Base-by-base conservation (phyloP, 1,140 invertebrate species). In the Oreohelix idahoensis region DNA sequence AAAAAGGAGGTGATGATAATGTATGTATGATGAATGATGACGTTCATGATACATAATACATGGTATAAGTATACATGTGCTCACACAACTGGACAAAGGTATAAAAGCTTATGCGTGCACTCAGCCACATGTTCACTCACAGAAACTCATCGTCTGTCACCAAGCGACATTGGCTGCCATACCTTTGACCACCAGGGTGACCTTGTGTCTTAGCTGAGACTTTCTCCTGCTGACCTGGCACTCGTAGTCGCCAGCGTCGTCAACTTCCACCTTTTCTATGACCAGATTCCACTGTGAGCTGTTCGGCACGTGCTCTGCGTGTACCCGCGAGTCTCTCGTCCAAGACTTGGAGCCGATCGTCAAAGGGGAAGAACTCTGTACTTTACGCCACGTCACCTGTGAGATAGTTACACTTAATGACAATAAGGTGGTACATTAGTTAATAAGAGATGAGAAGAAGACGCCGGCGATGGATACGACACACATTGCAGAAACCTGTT, bases 231-330 rank as follows among this genome's bases (percentile, higher is more conserved):
- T 87, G 76, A 87, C 81, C 69, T 85, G 82, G 58, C 86, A 87
- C 42, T 85, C 86, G 81, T 85, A 87, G 0, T 69, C 53, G 2
- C 84, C 86, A 4, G 82, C 76, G 76, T 87, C 86, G 11, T 49
- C 29, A 4, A 78, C 39, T 10, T 75, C 70, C 38, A 83, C 84
- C 36, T 80, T 75, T 49, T 87, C 79, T 49, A 87, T 85, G 35
- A 87, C 80, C 36, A 87, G 84, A 49, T 87, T 87, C 86, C 86
- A 87, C 38, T 87, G 84, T 32, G 76, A 81, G 80, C 84, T 85
- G 84, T 87, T 87, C 58, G 86, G 86, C 83, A 87, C 84, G 77
- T 87, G 86, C 83, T 87, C 86, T 26, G 80, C 79, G 32, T 85
- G 86, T 23, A 87, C 73, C 23, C 86, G 66, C 29, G 39, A 49